These are phyloP conservation scores for Ganaspis brasiliensis DNA, from an alignment of 2,888 invertebrate genomes.

Conservation along the genomic window DNA sequence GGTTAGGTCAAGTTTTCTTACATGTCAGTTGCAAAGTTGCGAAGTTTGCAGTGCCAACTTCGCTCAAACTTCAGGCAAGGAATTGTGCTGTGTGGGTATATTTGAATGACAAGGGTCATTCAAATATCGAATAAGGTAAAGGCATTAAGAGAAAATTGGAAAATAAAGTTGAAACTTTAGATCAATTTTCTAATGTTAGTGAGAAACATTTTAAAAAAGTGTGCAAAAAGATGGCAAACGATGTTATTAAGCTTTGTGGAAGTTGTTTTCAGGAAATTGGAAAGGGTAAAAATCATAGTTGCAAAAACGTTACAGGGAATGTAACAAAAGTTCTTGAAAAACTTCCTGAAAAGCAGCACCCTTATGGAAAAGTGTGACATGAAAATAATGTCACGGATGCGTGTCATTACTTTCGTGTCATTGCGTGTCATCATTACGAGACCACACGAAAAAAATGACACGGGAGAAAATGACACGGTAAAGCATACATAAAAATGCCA, in stretches of 20 bases:
- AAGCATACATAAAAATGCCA: too few species aligned
- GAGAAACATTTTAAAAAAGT: not conserved
- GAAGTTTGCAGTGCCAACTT: too few species aligned
- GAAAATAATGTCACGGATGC: too few species aligned
- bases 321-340: conserved; percentile 37
- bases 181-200: conserved; percentile 1
- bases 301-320: conserved; percentile 37
- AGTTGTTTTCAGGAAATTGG: conserved; percentile 45
- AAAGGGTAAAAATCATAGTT: conserved; percentile 44
- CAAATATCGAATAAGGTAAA: conserved; percentile 31
- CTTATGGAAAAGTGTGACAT: too few species aligned
- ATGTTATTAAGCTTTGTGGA: conserved; percentile 33
- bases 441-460: too few species aligned
- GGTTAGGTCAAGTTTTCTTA: too few species aligned
- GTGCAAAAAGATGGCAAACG: conserved; percentile 1
- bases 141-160: conserved; percentile 11
- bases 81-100: too few species aligned
- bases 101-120: conserved; percentile 44
- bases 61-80: too few species aligned
- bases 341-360: conserved; percentile 41
- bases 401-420: too few species aligned
- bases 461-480: too few species aligned
- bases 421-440: too few species aligned
- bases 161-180: conserved; percentile 32
- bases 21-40: too few species aligned